Base-by-base conservation (phyloP, 2,888 invertebrate genomes). In the Phaedon cochleariae region DNA sequence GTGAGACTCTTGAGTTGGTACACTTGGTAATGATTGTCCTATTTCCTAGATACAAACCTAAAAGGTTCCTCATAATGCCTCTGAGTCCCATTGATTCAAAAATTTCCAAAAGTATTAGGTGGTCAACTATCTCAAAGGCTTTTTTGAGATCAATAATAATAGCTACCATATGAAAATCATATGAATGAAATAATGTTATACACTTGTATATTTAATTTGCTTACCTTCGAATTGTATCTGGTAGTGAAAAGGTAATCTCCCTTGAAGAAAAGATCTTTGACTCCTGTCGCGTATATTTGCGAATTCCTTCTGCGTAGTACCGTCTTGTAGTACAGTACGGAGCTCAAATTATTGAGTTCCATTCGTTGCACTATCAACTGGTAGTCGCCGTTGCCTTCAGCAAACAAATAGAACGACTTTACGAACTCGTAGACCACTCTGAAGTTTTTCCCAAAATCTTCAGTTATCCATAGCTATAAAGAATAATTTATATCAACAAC, bases 231-330 rank as follows among this genome's bases (percentile, higher is more conserved):
- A 49, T 67, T 70, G 79, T 89, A 89, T 78, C 89, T 90, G 0
- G 93, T 92, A 0, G 91, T 94, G 83, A 96, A 95, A 88, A 95
- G 90, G 81, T 91, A 96, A 75, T 94, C 92, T 15, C 91, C 93
- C 78, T 90, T 91, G 31, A 94, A 88, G 79, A 92, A 91, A 82
- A 96, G 94, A 79, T 95, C 94, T 76, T 91, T 89, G 1, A 94
- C 92, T 72, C 90, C 87, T 17, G 87, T 86, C 3, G 79, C 77
- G 46, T 79, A 77, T 59, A 80, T 73, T 31, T 76, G 73, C 18
- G 75, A 71, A n/a, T 73, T 70, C 53, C 75, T 73, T 41, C 69
- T 74, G 55, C 72, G 71, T 22, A 80, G 79, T 54, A 80, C 71
- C 67, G 72, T 75, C 58, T 68, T 74, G 1, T 81, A 81, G 67